phyloP scores from a whole-genome alignment of 2,797 vertebrate genomes.

The Enteromius thamalakanensis region DNA sequence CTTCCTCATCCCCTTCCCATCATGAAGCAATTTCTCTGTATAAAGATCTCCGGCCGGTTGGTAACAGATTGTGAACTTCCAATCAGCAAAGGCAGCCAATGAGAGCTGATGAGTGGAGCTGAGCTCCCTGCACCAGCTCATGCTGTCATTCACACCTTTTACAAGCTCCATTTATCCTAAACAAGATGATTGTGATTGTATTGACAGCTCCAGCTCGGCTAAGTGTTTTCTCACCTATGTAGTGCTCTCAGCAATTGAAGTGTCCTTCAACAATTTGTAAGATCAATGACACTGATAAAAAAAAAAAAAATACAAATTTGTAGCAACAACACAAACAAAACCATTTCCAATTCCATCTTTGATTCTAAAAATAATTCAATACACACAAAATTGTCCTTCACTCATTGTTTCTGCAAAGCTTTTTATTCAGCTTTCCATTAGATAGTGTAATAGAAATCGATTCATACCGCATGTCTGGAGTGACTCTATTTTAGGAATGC shows the following conservation, averaged over 20 bases:
- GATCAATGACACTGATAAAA: background rate
- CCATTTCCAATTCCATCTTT: background rate
- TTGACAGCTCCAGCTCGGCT: background rate
- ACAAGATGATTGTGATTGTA: background rate
- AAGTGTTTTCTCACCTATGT: constrained; percentile 19
- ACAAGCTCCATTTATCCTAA: constrained; percentile 29
- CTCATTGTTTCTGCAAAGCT: background rate
- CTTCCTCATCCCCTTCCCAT: constrained; percentile 8
- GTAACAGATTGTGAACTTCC: background rate
- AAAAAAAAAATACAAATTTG: background rate
- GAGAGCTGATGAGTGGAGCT: constrained; percentile 17
- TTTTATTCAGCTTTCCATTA: background rate
- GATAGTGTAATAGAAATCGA: constrained; percentile 1
- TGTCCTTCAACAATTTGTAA: background rate
- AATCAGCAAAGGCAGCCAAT: constrained; percentile 24
- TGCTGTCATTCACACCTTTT: constrained; percentile 12
- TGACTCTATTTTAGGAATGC: constrained; percentile 51
- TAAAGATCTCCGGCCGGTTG: background rate
- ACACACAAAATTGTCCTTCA: background rate
- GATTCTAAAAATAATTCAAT: background rate
- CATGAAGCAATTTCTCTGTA: constrained; percentile 2
- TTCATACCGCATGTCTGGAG: constrained; percentile 27
- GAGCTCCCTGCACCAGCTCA: background rate
- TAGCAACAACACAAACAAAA: background rate
- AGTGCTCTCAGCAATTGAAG: background rate